Base-by-base conservation (phyloP, 2,888 invertebrate genomes). In the Caenorhabditis sp. region DNA sequence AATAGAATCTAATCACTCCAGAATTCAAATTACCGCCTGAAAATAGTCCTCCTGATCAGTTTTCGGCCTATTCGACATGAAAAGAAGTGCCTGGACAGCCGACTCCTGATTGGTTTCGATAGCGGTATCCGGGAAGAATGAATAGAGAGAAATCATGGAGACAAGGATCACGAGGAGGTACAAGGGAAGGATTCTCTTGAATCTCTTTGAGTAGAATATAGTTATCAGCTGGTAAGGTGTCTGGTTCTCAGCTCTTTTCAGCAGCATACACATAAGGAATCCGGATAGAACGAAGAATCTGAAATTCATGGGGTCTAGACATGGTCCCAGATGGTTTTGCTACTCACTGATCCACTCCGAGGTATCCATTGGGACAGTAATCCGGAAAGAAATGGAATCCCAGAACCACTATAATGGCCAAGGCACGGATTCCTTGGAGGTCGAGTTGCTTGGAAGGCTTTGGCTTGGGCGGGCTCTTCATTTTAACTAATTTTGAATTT, bases 291-390 rank as follows among this genome's bases (percentile, higher is more conserved):
- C 76, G 31, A 77, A 77, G 59, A 77, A 77, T 69, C 76, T 77
- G 47, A 47, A 69, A 69, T n/a, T n/a, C n/a, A n/a, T n/a, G n/a
- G n/a, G n/a, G n/a, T n/a, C n/a, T n/a, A 38, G 10, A 38, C 2
- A 38, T 38, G 10, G 12, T 10, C 31, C 4, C 31, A 35, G 31
- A 35, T 8, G 8, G 38, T 10, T 38, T 38, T 38, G 0, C 28
- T 31, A 61, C 69, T 49, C n/a, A 77, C 76, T 77, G 76, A 51
- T 77, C 76, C 49, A 77, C 76, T 49, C 82, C 82, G 31, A 82
- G 44, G 59, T 82, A 82, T 28, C 82, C 82, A 72, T 82, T 82
- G 16, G 63, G 49, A 51, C 72, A 76, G 10, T 59, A 51, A 19
- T 58, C 49, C 1, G 82, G 82, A 31, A 66, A 82, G 28, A 82